A percentile compares a stretch with the other conserved stretches of the same genome.
Evolutionary conservation across 2,113 vertebrate genomes (phyloP).

Genomic region (Myodes glareolus): DNA sequence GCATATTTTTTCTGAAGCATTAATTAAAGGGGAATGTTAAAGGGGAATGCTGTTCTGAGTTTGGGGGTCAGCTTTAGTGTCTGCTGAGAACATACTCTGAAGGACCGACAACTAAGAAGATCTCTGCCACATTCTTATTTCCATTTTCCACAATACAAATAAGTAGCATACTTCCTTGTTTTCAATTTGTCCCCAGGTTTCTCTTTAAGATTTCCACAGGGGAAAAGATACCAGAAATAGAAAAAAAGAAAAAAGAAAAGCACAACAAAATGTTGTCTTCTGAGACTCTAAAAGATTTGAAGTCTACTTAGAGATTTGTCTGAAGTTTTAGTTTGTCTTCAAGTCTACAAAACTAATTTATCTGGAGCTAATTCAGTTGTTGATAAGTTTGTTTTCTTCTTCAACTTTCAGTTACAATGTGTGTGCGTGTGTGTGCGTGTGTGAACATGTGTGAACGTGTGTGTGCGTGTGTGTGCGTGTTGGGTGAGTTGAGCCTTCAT

Average conservation of each 20-base stretch:
- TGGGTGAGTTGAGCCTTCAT: neutral
- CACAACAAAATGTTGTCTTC: neutral
- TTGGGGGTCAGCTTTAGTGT: neutral
- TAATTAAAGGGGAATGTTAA: neutral
- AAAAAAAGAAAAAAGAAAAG: conserved; percentile 26
- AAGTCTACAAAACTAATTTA: conserved; percentile 20
- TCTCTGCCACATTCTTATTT: neutral
- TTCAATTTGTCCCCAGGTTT: neutral
- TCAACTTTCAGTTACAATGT: conserved; percentile 36
- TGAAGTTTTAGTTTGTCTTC: neutral
- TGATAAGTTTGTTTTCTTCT: conserved; percentile 25
- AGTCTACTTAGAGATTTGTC: conserved; percentile 9
- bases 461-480: too few relatives aligned
- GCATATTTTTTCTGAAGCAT: neutral
- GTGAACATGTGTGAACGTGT: too few relatives aligned
- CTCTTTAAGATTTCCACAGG: neutral
- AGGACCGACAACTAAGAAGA: neutral
- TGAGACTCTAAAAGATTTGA: conserved; percentile 14
- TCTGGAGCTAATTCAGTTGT: neutral
- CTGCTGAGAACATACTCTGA: neutral
- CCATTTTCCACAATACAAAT: neutral
- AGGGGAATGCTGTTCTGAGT: neutral
- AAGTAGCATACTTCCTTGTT: neutral
- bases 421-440: neutral
- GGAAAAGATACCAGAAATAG: neutral